A percentile compares a stretch with the other conserved stretches of the same genome.
Evolutionary conservation across 2,797 vertebrate species (phyloP).

Genomic region (Triplophysa yarkandensis): DNA sequence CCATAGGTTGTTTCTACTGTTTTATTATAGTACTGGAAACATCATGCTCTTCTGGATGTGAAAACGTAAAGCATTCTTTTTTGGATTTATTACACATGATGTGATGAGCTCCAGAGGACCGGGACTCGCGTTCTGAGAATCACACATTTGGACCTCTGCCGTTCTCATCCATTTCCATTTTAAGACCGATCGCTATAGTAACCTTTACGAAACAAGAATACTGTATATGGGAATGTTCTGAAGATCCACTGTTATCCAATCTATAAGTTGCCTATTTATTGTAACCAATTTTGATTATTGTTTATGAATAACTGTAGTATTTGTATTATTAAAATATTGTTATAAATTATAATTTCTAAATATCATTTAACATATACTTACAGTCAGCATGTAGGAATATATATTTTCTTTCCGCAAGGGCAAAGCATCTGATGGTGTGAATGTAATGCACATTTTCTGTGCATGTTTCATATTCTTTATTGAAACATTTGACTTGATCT

Average conservation of each 20-base stretch:
- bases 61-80: conserved; percentile 9
- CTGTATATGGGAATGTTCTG: too few relatives aligned
- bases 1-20: conserved; percentile 13
- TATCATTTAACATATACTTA: too few relatives aligned
- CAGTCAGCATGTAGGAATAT: too few relatives aligned
- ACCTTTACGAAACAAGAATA: too few relatives aligned
- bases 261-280: too few relatives aligned
- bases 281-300: too few relatives aligned
- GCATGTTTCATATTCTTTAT: conserved; percentile 16
- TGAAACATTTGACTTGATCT: conserved; percentile 35
- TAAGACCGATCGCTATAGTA: conserved; percentile 20
- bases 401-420: too few relatives aligned
- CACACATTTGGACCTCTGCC: not conserved
- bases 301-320: too few relatives aligned
- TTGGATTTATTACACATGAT: conserved; percentile 11
- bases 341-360: too few relatives aligned
- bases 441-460: conserved; percentile 16
- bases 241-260: too few relatives aligned
- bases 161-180: conserved; percentile 27
- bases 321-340: too few relatives aligned
- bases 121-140: conserved; percentile 14
- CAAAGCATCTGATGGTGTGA: not conserved
- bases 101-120: conserved; percentile 40
- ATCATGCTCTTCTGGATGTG: conserved; percentile 20
- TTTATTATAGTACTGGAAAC: conserved; percentile 12